Evolutionary conservation across 2,888 invertebrate species (phyloP).

Genomic region (Noctua pronuba): DNA sequence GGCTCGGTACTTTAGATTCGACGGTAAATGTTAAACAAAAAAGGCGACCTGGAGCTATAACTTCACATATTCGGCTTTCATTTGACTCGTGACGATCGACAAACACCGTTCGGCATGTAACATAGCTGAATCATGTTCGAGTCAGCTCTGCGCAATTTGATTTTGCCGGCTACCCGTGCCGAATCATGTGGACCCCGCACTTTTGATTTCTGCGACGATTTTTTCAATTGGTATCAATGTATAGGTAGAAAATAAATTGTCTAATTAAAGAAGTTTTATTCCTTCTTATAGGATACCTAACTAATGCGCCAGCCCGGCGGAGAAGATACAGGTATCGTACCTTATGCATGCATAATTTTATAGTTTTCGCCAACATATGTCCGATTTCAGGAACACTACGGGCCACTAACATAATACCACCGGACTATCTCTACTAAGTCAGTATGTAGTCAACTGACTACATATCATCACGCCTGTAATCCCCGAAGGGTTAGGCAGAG

Average conservation of each 20-base stretch:
- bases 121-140: not conserved
- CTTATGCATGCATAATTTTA: not conserved
- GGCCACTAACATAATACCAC: not conserved
- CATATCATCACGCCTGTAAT: too few relatives aligned
- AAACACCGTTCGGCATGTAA: not conserved
- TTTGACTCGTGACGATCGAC: not conserved
- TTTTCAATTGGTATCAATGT: not conserved
- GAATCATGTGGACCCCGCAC: not conserved
- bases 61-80: not conserved
- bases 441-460: too few relatives aligned
- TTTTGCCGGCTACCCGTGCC: not conserved
- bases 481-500: too few relatives aligned
- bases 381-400: not conserved
- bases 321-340: not conserved
- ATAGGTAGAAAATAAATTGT: too few relatives aligned
- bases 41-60: not conserved
- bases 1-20: not conserved
- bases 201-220: not conserved
- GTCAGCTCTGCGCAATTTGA: not conserved
- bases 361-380: not conserved
- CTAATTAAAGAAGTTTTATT: not conserved
- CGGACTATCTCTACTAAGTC: not conserved
- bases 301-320: not conserved
- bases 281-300: not conserved
- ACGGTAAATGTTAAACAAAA: not conserved